phyloP scores from a whole-genome alignment of 2,888 invertebrate genomes.

The Phortica okadai region DNA sequence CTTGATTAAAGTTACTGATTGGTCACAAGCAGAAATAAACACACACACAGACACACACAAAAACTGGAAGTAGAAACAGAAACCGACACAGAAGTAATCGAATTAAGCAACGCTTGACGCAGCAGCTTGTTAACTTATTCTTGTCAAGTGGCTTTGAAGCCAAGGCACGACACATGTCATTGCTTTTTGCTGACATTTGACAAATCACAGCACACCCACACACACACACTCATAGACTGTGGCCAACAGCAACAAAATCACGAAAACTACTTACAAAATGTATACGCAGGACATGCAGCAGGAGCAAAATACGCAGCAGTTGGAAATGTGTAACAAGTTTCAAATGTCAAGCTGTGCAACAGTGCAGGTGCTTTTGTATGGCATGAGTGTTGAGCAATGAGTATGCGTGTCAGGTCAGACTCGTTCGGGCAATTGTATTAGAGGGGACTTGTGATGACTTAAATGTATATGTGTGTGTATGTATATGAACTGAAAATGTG shows the following conservation, averaged over 20 bases:
- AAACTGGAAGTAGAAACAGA: background rate
- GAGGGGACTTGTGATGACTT: background rate
- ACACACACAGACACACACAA: background rate
- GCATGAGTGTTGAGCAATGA: background rate
- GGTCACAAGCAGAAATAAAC: background rate
- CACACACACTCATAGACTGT: background rate
- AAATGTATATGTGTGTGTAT: background rate
- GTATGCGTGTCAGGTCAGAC: background rate
- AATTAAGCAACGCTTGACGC: background rate
- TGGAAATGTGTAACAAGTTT: too few relatives aligned
- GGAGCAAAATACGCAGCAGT: too few relatives aligned
- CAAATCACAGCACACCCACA: background rate
- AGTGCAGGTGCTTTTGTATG: background rate
- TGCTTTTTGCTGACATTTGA: background rate
- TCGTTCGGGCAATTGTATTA: background rate
- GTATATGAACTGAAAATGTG: background rate
- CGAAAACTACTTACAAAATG: too few relatives aligned
- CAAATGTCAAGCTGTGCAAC: background rate
- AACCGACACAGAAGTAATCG: slow-evolving; percentile 1
- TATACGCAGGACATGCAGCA: too few relatives aligned
- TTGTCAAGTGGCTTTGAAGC: too few relatives aligned
- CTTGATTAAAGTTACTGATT: background rate
- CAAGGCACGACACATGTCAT: background rate
- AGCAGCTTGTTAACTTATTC: too few relatives aligned
- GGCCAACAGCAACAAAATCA: too few relatives aligned